Conservation (phyloP, 2,113 vertebrate species). For the Chloebia gouldiae region DNA sequence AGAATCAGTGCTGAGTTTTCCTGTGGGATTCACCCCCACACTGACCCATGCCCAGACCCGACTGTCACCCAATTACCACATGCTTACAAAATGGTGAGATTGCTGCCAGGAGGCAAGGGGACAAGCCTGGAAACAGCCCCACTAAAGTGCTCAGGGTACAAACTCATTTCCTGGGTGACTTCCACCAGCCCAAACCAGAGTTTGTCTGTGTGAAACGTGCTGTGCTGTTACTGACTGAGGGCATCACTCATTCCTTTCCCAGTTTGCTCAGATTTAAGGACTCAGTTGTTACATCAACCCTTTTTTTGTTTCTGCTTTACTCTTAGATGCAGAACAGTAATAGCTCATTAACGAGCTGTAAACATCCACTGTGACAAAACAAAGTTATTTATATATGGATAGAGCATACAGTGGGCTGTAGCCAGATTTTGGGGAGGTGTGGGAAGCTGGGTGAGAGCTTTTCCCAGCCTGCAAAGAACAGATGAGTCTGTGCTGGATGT, state of each 20-base stretch:
- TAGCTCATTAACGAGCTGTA: neutral
- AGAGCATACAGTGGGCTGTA: neutral
- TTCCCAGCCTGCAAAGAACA: conserved; percentile 16
- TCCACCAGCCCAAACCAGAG: neutral
- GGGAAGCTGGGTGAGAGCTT: conserved; percentile 1
- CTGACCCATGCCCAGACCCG: neutral
- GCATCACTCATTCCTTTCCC: neutral
- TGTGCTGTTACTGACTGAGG: neutral
- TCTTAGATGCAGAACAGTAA: neutral
- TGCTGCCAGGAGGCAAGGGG: neutral
- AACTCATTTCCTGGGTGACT: neutral
- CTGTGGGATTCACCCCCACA: neutral
- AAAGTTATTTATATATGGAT: neutral
- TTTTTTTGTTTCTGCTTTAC: neutral
- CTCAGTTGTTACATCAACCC: neutral
- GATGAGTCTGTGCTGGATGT: neutral
- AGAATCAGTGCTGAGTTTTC: neutral
- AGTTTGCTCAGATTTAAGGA: neutral
- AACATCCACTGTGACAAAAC: neutral
- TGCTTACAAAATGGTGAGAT: neutral
- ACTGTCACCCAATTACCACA: neutral
- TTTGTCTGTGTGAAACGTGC: neutral
- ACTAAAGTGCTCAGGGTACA: neutral
- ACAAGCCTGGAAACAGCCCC: neutral
- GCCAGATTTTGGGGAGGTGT: conserved; percentile 40